A percentile compares a stretch with the other conserved stretches of the same genome.
phyloP scores from a whole-genome alignment of 2,888 invertebrate species.

The Perizoma flavofasciatum region DNA sequence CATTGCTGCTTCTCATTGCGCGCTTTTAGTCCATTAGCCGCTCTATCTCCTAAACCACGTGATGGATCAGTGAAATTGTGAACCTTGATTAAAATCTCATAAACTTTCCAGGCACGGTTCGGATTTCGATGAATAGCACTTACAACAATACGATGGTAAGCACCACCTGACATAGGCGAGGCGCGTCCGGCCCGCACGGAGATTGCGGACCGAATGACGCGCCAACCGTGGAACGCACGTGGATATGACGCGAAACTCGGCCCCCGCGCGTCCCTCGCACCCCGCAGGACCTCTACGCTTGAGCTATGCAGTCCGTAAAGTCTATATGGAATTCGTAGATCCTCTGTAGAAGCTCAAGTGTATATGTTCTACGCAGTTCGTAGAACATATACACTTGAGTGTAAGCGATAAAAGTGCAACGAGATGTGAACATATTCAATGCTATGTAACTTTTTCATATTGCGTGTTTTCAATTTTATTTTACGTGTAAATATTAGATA shows the following conservation, averaged over 20 bases:
- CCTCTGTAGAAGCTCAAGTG: slow-evolving; percentile 12
- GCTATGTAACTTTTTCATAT: too few species aligned
- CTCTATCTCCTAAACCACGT: slow-evolving; percentile 30
- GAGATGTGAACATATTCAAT: too few species aligned
- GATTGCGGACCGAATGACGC: slow-evolving; percentile 59
- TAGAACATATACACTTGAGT: not conserved
- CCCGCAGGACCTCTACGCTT: slow-evolving; percentile 74
- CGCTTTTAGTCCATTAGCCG: slow-evolving; percentile 31
- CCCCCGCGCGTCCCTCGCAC: slow-evolving; percentile 51
- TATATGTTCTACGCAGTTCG: not conserved
- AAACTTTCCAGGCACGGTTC: slow-evolving; percentile 68
- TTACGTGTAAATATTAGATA: too few species aligned
- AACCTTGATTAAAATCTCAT: slow-evolving; percentile 1
- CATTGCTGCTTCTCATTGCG: slow-evolving; percentile 32
- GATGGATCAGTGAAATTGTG: slow-evolving; percentile 17
- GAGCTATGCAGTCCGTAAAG: slow-evolving; percentile 24
- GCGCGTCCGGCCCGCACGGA: slow-evolving; percentile 55
- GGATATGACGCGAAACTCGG: slow-evolving; percentile 47
- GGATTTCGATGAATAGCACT: slow-evolving; percentile 79
- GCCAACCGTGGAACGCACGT: slow-evolving; percentile 40
- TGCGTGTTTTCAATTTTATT: too few species aligned
- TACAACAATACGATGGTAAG: slow-evolving; percentile 74
- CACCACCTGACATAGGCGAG: slow-evolving; percentile 71
- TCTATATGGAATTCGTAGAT: slow-evolving; percentile 5
- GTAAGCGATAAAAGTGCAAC: not conserved